phyloP scores from a whole-genome alignment of 2,888 invertebrate genomes.

The Cheilosia scutellata region DNA sequence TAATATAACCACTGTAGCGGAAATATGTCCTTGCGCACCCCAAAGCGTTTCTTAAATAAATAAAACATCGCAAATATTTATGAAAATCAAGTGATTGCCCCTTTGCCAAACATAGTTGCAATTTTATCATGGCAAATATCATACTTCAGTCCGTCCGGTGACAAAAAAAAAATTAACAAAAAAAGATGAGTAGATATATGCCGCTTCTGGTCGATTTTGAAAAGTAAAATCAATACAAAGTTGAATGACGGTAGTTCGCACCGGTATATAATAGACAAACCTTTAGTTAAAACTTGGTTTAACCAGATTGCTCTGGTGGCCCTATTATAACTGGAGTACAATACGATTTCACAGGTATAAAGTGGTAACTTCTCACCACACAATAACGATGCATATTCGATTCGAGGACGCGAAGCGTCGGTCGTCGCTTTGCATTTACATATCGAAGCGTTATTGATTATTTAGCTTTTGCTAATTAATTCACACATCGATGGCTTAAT shows the following conservation, averaged over 20 bases:
- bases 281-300: conserved; percentile 25
- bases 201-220: conserved; percentile 15
- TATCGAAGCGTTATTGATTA: conserved; percentile 69
- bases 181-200: conserved; percentile 3
- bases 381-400: conserved; percentile 17
- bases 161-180: conserved; percentile 6
- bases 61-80: not conserved
- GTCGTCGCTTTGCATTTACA: conserved; percentile 36
- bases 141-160: not conserved
- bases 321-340: conserved; percentile 23
- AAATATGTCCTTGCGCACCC: too few relatives aligned
- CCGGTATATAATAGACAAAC: not conserved
- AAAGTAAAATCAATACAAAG: conserved; percentile 27
- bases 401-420: conserved; percentile 35
- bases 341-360: conserved; percentile 58
- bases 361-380: conserved; percentile 42
- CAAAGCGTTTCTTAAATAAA: not conserved
- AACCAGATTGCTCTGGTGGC: conserved; percentile 49
- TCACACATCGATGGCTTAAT: conserved; percentile 64
- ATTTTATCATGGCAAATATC: conserved; percentile 24
- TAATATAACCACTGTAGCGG: too few relatives aligned
- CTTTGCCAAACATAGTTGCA: not conserved
- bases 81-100: not conserved
- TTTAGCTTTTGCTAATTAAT: conserved; percentile 74
- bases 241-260: conserved; percentile 13